These are phyloP conservation scores for Eupsilia transversa DNA, from an alignment of 2,888 invertebrate genomes.

Conservation along the genomic window DNA sequence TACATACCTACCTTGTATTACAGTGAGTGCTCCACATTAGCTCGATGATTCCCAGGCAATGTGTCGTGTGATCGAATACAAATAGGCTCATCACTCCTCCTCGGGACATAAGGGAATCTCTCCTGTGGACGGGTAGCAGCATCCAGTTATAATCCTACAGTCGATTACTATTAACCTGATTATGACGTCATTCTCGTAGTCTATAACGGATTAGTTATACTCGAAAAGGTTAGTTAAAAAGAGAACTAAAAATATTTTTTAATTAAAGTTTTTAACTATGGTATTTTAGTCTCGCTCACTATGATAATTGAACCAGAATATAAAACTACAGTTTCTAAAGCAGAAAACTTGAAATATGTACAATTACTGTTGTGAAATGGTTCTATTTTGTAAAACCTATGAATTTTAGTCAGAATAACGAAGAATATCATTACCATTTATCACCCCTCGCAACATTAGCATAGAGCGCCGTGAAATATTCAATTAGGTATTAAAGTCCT, in stretches of 20 bases:
- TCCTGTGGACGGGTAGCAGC: background rate
- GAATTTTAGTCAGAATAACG: slow-evolving; percentile 67
- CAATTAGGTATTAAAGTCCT: slow-evolving; percentile 73
- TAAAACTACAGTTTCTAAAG: slow-evolving; percentile 32
- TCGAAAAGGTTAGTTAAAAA: slow-evolving; percentile 16
- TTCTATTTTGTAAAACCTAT: slow-evolving; percentile 65
- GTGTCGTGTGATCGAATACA: slow-evolving; percentile 38
- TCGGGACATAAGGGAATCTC: background rate
- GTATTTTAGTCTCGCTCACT: slow-evolving; percentile 14
- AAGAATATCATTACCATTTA: slow-evolving; percentile 74
- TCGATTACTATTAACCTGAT: background rate
- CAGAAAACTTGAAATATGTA: slow-evolving; percentile 30
- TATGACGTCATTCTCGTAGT: background rate
- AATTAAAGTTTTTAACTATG: slow-evolving; percentile 24
- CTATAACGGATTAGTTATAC: background rate
- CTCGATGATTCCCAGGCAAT: slow-evolving; percentile 20
- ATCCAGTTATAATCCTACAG: background rate
- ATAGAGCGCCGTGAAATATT: slow-evolving; percentile 75
- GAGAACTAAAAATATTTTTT: slow-evolving; percentile 9
- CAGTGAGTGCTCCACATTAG: slow-evolving; percentile 31
- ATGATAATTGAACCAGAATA: slow-evolving; percentile 24
- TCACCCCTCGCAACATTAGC: slow-evolving; percentile 73
- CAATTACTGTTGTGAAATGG: slow-evolving; percentile 57
- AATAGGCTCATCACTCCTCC: slow-evolving; percentile 23
- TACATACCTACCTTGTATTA: slow-evolving; percentile 7